These are phyloP conservation scores for Peromyscus leucopus DNA, from an alignment of 2,113 vertebrate species.

Conservation along the genomic window DNA sequence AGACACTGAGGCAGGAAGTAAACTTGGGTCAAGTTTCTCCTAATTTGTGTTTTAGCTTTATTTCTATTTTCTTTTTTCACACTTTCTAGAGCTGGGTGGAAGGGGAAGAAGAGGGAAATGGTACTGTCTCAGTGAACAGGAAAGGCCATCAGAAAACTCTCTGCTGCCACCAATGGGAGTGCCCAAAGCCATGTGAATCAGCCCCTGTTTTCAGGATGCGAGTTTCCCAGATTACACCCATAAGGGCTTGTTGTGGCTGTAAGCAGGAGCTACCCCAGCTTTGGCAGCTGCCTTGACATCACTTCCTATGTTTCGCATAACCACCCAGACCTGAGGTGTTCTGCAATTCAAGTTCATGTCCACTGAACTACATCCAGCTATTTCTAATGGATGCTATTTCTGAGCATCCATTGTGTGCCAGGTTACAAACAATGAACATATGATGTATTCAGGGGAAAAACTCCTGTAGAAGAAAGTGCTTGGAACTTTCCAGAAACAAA, in stretches of 20 bases:
- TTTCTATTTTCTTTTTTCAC: conserved; percentile 25
- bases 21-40: background rate
- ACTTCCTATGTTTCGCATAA: background rate
- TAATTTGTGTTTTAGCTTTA: background rate
- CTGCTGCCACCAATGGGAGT: background rate
- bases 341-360: background rate
- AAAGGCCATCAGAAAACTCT: background rate
- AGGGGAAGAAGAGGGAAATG: rapidly evolving
- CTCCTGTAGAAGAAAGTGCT: rapidly evolving
- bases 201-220: background rate
- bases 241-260: background rate
- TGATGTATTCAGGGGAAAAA: background rate
- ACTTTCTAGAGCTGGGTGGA: background rate
- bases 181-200: background rate
- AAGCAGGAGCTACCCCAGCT: background rate
- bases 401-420: background rate
- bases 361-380: background rate
- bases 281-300: background rate
- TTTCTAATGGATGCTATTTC: background rate
- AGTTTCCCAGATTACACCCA: background rate
- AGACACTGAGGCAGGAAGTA: background rate
- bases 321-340: background rate
- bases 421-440: background rate
- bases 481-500: conserved; percentile 5
- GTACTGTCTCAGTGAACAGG: background rate